Evolutionary conservation across 2,797 vertebrate genomes (phyloP).

Genomic region (Sebastes diaconus): DNA sequence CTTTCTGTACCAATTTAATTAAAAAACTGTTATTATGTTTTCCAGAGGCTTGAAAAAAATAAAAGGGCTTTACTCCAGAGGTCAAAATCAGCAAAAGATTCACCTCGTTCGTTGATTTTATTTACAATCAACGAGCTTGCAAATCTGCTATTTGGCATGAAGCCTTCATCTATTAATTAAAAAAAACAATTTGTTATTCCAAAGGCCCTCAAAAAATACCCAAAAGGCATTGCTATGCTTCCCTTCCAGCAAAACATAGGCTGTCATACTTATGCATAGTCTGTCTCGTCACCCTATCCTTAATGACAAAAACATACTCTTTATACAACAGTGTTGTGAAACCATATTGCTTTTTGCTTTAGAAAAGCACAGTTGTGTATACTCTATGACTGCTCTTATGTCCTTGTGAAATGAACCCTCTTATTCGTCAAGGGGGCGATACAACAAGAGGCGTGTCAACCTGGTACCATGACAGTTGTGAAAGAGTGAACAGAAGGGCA

Average conservation of each 20-base stretch:
- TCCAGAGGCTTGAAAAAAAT: neutral
- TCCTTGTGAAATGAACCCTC: neutral
- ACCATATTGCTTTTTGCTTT: neutral
- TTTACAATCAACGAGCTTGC: slow-evolving; percentile 4
- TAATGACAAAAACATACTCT: neutral
- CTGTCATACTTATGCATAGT: neutral
- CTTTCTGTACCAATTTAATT: slow-evolving; percentile 3
- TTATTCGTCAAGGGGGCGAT: neutral
- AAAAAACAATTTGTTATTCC: neutral
- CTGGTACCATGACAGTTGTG: neutral
- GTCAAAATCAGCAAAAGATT: slow-evolving; percentile 4
- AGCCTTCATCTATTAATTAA: neutral
- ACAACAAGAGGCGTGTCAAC: neutral
- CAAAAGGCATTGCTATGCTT: neutral
- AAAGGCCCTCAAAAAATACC: neutral
- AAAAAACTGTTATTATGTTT: neutral
- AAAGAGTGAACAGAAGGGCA: neutral
- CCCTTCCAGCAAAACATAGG: neutral
- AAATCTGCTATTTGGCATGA: neutral
- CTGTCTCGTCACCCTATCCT: too few relatives aligned
- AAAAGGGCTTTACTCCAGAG: neutral
- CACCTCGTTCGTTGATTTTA: neutral
- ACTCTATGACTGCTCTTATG: neutral
- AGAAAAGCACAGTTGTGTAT: neutral
- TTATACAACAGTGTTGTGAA: neutral